These are phyloP conservation scores for Agrochola lychnidis DNA, from an alignment of 2,888 invertebrate genomes.

Conservation along the genomic window DNA sequence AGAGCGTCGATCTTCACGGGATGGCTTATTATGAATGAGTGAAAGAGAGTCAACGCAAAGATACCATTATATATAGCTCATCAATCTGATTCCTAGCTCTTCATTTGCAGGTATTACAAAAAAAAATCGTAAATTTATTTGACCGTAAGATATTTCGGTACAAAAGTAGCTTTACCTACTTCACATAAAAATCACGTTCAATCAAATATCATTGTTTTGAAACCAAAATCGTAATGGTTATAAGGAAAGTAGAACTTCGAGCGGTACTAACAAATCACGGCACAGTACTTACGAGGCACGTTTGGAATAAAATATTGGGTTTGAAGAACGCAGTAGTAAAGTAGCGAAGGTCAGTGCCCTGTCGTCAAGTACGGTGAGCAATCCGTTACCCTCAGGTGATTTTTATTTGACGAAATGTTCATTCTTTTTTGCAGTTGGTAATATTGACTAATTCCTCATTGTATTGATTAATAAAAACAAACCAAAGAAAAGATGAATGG, in stretches of 20 bases:
- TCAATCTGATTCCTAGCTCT: neutral
- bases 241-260: slow-evolving; percentile 52
- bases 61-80: neutral
- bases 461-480: neutral
- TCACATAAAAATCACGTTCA: slow-evolving; percentile 35
- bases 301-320: slow-evolving; percentile 60
- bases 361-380: slow-evolving; percentile 41
- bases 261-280: slow-evolving; percentile 45
- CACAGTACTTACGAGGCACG: slow-evolving; percentile 51
- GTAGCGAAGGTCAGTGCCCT: slow-evolving; percentile 55
- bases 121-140: neutral
- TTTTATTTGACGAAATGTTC: slow-evolving; percentile 43
- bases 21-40: neutral
- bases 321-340: slow-evolving; percentile 42
- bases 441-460: neutral
- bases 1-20: neutral
- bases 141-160: neutral
- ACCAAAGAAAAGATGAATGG: neutral
- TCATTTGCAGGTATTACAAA: neutral
- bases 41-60: neutral
- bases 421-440: neutral
- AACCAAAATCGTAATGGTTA: slow-evolving; percentile 44
- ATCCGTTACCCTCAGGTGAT: slow-evolving; percentile 58
- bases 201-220: slow-evolving; percentile 33
- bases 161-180: slow-evolving; percentile 16